These are phyloP conservation scores for Nipponia nippon DNA, from an alignment of 2,113 vertebrate genomes.

Conservation along the genomic window DNA sequence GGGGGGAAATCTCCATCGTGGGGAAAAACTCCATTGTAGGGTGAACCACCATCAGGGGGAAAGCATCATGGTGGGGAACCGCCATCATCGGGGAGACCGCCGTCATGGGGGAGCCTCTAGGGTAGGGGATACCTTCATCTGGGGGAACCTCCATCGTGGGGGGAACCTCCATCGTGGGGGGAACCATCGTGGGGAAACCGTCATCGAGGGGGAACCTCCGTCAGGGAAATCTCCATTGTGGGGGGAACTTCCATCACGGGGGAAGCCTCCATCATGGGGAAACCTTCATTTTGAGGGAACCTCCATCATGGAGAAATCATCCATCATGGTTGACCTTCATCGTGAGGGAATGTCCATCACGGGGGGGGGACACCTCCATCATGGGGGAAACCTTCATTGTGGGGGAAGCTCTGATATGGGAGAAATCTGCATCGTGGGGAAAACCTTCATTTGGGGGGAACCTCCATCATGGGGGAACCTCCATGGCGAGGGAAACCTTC, in stretches of 20 bases:
- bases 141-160: neutral
- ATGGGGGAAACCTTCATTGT: rapidly evolving
- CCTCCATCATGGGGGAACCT: neutral
- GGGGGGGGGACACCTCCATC: no score
- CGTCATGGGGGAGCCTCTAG: no score
- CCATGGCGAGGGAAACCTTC: no score
- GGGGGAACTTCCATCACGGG: neutral
- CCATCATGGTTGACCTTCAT: neutral
- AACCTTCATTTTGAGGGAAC: no score
- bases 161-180: neutral
- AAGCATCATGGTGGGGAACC: no score
- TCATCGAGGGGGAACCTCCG: neutral
- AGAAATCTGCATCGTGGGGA: neutral
- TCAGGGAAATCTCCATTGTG: neutral
- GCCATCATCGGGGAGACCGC: no score
- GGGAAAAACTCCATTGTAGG: no score
- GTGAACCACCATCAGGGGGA: no score
- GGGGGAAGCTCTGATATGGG: no score
- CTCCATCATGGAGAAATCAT: neutral
- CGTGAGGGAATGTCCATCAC: no score
- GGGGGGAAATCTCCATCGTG: neutral
- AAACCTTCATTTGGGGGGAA: neutral
- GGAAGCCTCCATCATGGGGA: no score
- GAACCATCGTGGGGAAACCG: neutral
- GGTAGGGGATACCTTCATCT: no score